These are phyloP conservation scores for Chloroceryle amazona DNA, from an alignment of 2,797 vertebrate species.

Conservation along the genomic window DNA sequence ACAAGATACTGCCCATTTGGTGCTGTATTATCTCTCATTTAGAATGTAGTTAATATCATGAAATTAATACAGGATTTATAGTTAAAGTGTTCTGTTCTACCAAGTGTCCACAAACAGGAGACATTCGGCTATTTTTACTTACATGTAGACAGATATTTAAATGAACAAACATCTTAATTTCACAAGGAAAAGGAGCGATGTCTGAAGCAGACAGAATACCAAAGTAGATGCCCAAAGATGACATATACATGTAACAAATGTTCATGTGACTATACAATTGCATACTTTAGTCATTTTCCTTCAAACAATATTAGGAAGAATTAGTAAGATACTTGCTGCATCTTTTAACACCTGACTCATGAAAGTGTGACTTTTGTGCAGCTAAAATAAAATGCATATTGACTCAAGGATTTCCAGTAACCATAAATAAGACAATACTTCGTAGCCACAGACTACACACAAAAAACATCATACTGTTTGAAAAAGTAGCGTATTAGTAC, in stretches of 20 bases:
- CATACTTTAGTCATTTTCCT: background rate
- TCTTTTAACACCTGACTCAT: background rate
- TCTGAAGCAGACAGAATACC: background rate
- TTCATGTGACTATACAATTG: background rate
- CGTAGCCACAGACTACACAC: background rate
- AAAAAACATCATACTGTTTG: background rate
- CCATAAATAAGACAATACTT: constrained; percentile 37
- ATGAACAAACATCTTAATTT: background rate
- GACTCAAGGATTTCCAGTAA: constrained; percentile 28
- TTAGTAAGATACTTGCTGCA: background rate
- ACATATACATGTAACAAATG: background rate
- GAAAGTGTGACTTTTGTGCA: constrained; percentile 14
- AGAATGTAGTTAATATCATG: background rate
- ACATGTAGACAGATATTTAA: background rate
- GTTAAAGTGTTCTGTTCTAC: background rate
- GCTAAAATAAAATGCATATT: constrained; percentile 40
- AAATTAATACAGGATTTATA: background rate
- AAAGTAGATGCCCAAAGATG: background rate
- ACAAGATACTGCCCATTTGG: background rate
- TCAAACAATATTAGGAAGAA: background rate
- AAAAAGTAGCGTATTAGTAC: constrained; percentile 17
- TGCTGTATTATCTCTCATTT: background rate
- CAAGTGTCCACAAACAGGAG: background rate
- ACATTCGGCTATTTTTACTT: background rate
- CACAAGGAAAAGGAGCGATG: background rate